phyloP scores from a whole-genome alignment of 2,113 vertebrate species.

The Coracopsis vasa region DNA sequence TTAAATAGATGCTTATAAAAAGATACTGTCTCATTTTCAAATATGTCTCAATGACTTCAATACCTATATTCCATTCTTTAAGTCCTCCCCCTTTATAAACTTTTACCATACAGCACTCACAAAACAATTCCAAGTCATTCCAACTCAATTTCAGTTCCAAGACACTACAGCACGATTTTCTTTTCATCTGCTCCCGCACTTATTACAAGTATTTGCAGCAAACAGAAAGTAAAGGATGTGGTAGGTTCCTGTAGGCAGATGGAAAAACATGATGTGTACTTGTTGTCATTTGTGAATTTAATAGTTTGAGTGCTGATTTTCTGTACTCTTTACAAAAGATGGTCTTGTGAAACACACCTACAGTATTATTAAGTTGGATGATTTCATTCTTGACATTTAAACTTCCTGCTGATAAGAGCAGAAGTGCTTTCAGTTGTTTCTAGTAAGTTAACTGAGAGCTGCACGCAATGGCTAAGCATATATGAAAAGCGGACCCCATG shows the following conservation, averaged over 20 bases:
- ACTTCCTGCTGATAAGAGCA: background rate
- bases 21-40: background rate
- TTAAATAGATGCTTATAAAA: background rate
- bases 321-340: background rate
- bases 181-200: background rate
- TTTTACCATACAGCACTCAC: background rate
- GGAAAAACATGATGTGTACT: background rate
- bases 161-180: background rate
- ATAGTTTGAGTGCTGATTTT: background rate
- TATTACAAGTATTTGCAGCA: background rate
- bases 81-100: background rate
- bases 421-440: background rate
- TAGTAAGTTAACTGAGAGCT: background rate
- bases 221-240: background rate
- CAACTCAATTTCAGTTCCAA: background rate
- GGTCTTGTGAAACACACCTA: background rate
- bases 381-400: slow-evolving; percentile 6
- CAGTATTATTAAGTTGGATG: background rate
- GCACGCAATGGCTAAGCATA: background rate
- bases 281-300: background rate
- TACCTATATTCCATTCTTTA: background rate
- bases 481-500: background rate
- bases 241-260: background rate
- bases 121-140: background rate
- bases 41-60: fast-evolving